Conservation (phyloP, 2,888 invertebrate genomes). For the Erannis defoliaria region DNA sequence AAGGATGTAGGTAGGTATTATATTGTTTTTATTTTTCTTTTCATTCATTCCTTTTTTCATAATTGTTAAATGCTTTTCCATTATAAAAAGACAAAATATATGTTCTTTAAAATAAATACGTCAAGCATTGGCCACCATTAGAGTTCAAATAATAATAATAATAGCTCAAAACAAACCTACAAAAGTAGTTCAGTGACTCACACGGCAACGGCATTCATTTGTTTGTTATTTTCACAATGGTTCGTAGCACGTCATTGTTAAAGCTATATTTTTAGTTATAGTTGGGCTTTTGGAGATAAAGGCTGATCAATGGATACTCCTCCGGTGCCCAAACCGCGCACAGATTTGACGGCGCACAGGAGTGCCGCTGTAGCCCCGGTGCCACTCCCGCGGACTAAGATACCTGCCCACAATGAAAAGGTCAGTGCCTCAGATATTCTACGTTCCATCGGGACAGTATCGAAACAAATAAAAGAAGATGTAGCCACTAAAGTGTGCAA, state of each 20-base stretch:
- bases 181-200: constrained; percentile 11
- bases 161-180: neutral
- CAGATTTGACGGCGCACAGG: constrained; percentile 53
- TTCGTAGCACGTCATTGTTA: neutral
- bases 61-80: neutral
- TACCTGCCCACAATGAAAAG: constrained; percentile 63
- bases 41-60: too few species aligned
- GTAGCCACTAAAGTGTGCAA: constrained; percentile 82
- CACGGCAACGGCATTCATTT: neutral
- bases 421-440: constrained; percentile 77
- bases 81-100: neutral
- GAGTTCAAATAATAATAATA: neutral
- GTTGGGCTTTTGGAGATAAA: neutral
- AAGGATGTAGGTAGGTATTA: too few species aligned
- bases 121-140: neutral
- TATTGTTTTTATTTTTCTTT: too few species aligned
- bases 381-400: constrained; percentile 82
- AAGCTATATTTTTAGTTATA: neutral
- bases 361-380: constrained; percentile 71
- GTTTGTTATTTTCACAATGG: constrained; percentile 17
- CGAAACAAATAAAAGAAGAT: constrained; percentile 86
- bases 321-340: constrained; percentile 78
- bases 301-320: constrained; percentile 69
- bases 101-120: neutral
- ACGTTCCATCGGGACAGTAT: constrained; percentile 83